These are phyloP conservation scores for Eulemur rubriventer DNA, from an alignment of 2,797 vertebrate species.

Conservation along the genomic window DNA sequence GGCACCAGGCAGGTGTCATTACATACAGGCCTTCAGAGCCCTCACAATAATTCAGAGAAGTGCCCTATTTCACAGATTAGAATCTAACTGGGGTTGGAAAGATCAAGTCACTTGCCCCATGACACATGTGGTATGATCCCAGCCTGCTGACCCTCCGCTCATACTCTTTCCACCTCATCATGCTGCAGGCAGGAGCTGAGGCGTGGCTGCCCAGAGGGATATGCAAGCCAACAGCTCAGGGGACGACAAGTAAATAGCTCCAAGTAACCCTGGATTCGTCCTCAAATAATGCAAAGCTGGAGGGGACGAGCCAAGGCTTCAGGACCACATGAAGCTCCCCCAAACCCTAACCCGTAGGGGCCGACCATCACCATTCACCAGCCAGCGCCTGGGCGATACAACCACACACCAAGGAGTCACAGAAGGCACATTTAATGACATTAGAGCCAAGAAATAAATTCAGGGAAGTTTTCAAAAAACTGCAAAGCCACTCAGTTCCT, in stretches of 20 bases:
- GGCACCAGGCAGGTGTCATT: not conserved
- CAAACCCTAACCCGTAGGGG: not conserved
- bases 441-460: not conserved
- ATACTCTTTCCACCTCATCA: not conserved
- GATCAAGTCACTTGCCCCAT: not conserved
- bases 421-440: not conserved
- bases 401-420: rapidly evolving
- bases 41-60: not conserved
- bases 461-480: not conserved
- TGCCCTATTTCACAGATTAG: not conserved
- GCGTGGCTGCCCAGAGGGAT: rapidly evolving
- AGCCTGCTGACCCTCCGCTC: not conserved
- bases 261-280: not conserved
- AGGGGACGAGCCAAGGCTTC: not conserved
- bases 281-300: not conserved
- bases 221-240: not conserved
- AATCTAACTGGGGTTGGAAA: not conserved
- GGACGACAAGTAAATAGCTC: not conserved
- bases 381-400: rapidly evolving
- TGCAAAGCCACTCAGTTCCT: not conserved
- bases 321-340: not conserved
- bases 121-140: not conserved
- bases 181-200: not conserved
- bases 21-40: not conserved
- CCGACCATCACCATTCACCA: not conserved